Conservation (phyloP, 2,797 vertebrate species). For the Rhinella marina region DNA sequence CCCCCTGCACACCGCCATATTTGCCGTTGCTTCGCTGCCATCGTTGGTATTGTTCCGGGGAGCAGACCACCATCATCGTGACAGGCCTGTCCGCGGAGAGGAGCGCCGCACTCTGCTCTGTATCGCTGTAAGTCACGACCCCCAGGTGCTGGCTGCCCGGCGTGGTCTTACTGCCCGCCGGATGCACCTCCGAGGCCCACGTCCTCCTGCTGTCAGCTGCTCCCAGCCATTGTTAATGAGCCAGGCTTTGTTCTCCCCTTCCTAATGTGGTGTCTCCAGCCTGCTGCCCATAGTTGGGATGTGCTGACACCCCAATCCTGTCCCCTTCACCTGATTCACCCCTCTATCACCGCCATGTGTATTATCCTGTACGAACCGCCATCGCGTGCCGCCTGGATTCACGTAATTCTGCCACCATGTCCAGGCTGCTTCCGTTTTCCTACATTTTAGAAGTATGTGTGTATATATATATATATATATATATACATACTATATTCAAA, state of each 20-base stretch:
- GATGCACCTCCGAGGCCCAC: neutral
- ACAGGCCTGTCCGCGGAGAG: conserved; percentile 32
- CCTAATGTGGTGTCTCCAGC: neutral
- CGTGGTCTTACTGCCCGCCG: neutral
- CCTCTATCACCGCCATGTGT: too few relatives aligned
- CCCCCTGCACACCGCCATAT: neutral
- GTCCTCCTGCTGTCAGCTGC: neutral
- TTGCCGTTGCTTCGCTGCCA: neutral
- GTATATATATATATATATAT: too few relatives aligned
- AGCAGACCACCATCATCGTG: neutral
- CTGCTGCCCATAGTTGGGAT: too few relatives aligned
- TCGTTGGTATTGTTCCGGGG: neutral
- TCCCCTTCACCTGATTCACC: too few relatives aligned
- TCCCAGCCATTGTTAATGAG: neutral
- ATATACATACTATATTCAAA: too few relatives aligned
- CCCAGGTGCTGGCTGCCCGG: neutral
- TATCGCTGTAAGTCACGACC: conserved; percentile 33
- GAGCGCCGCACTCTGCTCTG: neutral
- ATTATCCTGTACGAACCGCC: too few relatives aligned
- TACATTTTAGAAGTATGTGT: too few relatives aligned
- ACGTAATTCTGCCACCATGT: too few relatives aligned
- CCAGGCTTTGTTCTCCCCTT: conserved; percentile 1
- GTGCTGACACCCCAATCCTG: too few relatives aligned
- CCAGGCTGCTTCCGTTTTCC: too few relatives aligned
- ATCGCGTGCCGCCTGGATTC: too few relatives aligned